Evolutionary conservation across 2,888 invertebrate genomes (phyloP), one percentile per base, ranked within the genome.

Genomic region (Anorthoa munda): DNA sequence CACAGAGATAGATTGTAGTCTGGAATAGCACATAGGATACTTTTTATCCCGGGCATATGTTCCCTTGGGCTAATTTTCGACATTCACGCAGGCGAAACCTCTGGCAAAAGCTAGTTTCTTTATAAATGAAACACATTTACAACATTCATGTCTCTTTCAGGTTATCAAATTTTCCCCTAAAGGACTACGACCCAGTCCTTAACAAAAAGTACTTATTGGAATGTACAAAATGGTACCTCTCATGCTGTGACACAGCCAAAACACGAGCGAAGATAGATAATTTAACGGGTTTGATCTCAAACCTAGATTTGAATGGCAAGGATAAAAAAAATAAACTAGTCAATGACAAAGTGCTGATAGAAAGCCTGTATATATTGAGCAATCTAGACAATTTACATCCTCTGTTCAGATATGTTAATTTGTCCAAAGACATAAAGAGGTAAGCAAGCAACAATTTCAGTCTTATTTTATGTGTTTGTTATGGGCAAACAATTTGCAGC

Each of bases 131-230:
- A 39, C 9, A 39, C 4, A 39, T 1, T 18, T 18, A 18, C n/a
- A 58, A 15, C 7, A 59, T 31, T 4, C 5, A 39, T 31, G 73
- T 31, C 21, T 60, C 50, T 94, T 94, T 45, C 92, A 98, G 98
- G 87, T 93, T 98, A 81, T 97, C 97, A 89, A 96, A 97, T 76
- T 95, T 96, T 84, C 93, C 96, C 39, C 80, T 97, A 5, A 92
- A 93, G 46, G 95, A 96, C 71, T 98, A 97, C 92, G 98, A 98
- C 90, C 97, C 97, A 46, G 96, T 97, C 64, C 96, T 98, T 9
- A 98, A 98, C 87, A 96, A 95, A 78, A 97, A 97, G 79, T 97
- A 98, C 89, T 92, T 98, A 66, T 94, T 97, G 76, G 98, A 98
- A 93, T 98, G 98, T 89, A 92, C 98, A 9, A 97, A 98, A 89